Evolutionary conservation across 2,113 vertebrate species (phyloP), one percentile per base, ranked within the genome.

Genomic region (Calypte anna): DNA sequence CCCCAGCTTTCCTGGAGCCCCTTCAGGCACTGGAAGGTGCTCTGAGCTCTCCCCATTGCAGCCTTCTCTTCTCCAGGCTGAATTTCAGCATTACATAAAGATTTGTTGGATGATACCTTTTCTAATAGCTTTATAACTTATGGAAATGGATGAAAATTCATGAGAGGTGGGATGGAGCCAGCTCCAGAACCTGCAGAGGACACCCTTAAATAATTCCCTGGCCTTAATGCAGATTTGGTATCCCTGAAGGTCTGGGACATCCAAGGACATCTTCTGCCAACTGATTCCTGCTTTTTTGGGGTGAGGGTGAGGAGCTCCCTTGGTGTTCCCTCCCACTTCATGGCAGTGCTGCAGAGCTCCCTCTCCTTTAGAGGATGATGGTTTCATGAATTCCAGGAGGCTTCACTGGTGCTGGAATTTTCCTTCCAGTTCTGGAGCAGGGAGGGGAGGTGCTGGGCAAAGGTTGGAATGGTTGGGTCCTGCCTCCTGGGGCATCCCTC

Each of bases 401-500:
- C 44, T 7, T 7, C 22, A 2, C 12, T 31, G 14, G 7, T 9
- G 2, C 2, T 7, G 66, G 58, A 20, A 33, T 51, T 72, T 22
- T 51, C 24, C 73, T 36, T 68, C 23, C 8, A 9, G 9, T 20
- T 19, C 31, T n/a, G 23, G 27, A 31, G 64, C 15, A 22, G 46
- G 12, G 31, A 88, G 36, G 30, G 28, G 38, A 62, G 46, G 23
- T 33, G 4, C 21, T 27, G 50, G 51, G 74, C 7, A 31, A 22
- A 18, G 22, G 14, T 0, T 0, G 7, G 27, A 38, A 38, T 0
- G 4, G n/a, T 22, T 38, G 44, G 50, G 18, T 84, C 69, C 40
- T 62, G 63, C 31, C 36, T 43, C 7, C 25, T 4, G 0, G 3
- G 83, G 31, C 46, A 61, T 7, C 5, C 7, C 38, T n/a, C 22